Evolutionary conservation across 2,888 invertebrate genomes (phyloP), one percentile per base, ranked within the genome.

Genomic region (Abscondita cerata): DNA sequence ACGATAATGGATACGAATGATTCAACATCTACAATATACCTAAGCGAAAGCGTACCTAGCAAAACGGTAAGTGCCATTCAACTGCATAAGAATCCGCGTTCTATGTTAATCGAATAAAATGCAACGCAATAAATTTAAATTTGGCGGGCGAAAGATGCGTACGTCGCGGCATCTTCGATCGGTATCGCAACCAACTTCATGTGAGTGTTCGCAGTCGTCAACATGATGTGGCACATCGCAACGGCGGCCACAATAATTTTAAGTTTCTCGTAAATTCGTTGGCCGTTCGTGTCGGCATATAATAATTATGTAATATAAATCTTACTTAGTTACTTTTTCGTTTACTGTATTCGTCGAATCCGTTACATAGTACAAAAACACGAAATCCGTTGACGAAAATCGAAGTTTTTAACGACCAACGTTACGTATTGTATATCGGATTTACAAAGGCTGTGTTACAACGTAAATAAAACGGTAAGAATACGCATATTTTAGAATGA

Each of bases 201-300:
- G 64, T 65, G 67, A 68, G 63, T 71, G 71, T 67, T 62, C 65
- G 66, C 78, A 81, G 81, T 81, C 80, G 80, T 79, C 79, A 80
- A 80, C 80, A 81, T 81, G 81, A 81, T 81, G 81, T 81, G 81
- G 81, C 81, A 81, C 76, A 78, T 79, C 79, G 79, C 76, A 62
- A 74, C 76, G 77, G 75, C 78, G 77, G 79, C 79, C 79, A 79
- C 79, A 72, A 75, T 77, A 80, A 76, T 78, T 79, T 80, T 79
- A 78, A 78, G 77, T 78, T 79, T 78, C 70, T 77, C 71, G 76
- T 76, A 65, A 65, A 65, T 65, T 76, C 74, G 73, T 72, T 72
- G 65, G 79, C 79, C 79, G 78, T 76, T 74, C 69, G 70, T 76
- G 72, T 78, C 79, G 79, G 78, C 78, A 72, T 67, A 65, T 71